Conservation (phyloP, 2,113 vertebrate species). For the Callithrix jacchus region DNA sequence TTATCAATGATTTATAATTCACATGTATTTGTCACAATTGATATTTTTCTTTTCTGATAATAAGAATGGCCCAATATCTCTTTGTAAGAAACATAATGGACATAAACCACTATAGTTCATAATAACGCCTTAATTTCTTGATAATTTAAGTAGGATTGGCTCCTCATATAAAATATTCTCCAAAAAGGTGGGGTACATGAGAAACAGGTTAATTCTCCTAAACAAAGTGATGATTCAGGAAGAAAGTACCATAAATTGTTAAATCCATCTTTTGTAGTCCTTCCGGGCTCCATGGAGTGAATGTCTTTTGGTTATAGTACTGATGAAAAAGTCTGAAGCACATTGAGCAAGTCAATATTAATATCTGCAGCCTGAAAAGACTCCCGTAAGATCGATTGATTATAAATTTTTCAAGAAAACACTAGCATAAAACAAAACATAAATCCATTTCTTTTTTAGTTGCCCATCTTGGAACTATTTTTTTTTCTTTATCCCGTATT, state of each 20-base stretch:
- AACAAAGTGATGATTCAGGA: background rate
- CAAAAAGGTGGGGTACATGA: background rate
- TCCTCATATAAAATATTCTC: background rate
- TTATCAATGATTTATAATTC: slow-evolving; percentile 72
- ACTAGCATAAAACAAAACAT: background rate
- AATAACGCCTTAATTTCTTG: slow-evolving; percentile 65
- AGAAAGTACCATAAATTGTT: background rate
- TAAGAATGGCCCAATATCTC: background rate
- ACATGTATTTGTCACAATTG: background rate
- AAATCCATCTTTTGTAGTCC: slow-evolving; percentile 32
- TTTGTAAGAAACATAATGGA: slow-evolving; percentile 69
- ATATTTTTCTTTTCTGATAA: slow-evolving; percentile 62
- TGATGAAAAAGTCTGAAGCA: background rate
- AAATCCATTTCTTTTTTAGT: background rate
- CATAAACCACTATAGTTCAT: slow-evolving; percentile 27
- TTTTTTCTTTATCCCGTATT: background rate
- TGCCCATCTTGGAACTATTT: background rate
- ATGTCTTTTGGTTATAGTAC: background rate
- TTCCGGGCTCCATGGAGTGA: background rate
- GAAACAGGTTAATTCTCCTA: background rate
- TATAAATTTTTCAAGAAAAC: background rate
- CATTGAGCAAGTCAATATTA: background rate
- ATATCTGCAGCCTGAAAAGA: background rate
- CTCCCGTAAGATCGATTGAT: background rate
- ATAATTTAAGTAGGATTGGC: slow-evolving; percentile 34